Evolutionary conservation across 2,888 invertebrate species (phyloP).

Genomic region (Periphyllus acericola): DNA sequence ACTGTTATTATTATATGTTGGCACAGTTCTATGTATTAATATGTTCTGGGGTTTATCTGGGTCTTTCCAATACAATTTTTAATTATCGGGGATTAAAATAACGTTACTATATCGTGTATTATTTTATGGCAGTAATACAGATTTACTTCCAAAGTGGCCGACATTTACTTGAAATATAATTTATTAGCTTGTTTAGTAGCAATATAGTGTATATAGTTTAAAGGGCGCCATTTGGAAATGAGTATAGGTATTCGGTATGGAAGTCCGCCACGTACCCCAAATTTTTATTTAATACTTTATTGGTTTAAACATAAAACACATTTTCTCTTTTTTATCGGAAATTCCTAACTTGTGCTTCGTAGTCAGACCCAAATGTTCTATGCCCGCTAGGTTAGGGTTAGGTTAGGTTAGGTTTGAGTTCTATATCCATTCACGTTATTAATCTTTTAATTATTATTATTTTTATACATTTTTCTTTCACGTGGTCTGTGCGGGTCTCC

Average conservation of each 20-base stretch:
- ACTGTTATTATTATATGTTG: too few relatives aligned
- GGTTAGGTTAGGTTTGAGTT: too few relatives aligned
- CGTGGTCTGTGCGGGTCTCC: background rate
- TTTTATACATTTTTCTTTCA: background rate
- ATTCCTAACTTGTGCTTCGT: background rate
- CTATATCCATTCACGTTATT: background rate
- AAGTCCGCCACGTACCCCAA: background rate
- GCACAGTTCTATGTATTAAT: too few relatives aligned
- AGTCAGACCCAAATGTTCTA: background rate
- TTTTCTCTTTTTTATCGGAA: background rate
- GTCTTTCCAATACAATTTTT: background rate
- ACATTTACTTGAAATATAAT: conserved; percentile 8
- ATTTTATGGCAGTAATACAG: background rate
- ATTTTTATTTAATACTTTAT: background rate
- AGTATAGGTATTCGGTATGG: background rate
- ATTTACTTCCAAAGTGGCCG: background rate
- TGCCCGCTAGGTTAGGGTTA: too few relatives aligned
- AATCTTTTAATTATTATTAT: background rate
- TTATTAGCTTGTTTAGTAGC: background rate
- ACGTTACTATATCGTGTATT: background rate
- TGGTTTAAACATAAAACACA: background rate
- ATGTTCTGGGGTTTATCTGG: background rate
- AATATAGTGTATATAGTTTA: background rate
- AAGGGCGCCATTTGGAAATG: background rate
- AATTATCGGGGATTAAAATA: background rate